phyloP scores from a whole-genome alignment of 2,888 invertebrate genomes.

The Synanthedon vespiformis region DNA sequence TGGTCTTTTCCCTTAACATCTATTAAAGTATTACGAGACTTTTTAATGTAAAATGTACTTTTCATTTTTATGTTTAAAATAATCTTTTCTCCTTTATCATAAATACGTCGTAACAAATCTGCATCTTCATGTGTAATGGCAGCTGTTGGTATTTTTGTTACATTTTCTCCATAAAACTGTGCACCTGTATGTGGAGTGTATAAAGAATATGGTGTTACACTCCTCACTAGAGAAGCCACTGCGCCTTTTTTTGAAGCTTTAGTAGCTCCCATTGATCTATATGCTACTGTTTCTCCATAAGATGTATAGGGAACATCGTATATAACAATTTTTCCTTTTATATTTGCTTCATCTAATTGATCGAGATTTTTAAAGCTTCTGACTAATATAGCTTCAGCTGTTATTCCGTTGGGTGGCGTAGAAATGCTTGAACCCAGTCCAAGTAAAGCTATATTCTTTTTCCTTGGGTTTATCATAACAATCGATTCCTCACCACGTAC shows the following conservation, averaged over 20 bases:
- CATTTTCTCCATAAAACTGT: constrained; percentile 69
- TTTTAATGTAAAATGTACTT: constrained; percentile 63
- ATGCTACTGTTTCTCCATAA: constrained; percentile 76
- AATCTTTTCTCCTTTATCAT: constrained; percentile 54
- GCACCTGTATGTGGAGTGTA: constrained; percentile 81
- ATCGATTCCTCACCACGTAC: constrained; percentile 75
- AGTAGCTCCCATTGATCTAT: constrained; percentile 74
- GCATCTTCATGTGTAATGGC: constrained; percentile 84
- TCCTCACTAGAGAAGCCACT: constrained; percentile 77
- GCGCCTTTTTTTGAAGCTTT: constrained; percentile 79
- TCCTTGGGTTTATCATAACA: constrained; percentile 70
- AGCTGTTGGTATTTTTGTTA: constrained; percentile 77
- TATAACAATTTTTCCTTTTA: constrained; percentile 80
- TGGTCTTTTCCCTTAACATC: constrained; percentile 70
- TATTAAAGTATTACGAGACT: constrained; percentile 78
- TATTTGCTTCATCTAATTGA: constrained; percentile 43
- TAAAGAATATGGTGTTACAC: constrained; percentile 81
- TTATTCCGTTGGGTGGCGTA: constrained; percentile 76
- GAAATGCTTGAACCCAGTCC: constrained; percentile 78
- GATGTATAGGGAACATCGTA: constrained; percentile 74
- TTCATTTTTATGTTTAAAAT: constrained; percentile 72
- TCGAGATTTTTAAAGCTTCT: constrained; percentile 76
- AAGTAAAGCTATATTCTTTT: constrained; percentile 71
- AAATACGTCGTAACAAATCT: constrained; percentile 74
- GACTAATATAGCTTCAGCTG: constrained; percentile 78